Conservation (phyloP, 2,888 invertebrate species). For the Chelonus formosanus region DNA sequence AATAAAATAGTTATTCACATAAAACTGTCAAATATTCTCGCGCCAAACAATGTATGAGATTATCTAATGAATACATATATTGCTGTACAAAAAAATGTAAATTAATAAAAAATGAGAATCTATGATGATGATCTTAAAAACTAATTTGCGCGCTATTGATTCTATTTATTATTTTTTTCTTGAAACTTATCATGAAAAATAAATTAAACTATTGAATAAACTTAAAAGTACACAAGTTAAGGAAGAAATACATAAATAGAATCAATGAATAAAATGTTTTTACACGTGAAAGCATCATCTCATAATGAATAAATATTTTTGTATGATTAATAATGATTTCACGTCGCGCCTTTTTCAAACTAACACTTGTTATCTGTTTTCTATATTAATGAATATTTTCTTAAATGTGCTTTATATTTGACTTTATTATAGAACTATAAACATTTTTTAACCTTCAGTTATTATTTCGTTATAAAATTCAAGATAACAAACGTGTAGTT, state of each 20-base stretch:
- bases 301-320: conserved; percentile 18
- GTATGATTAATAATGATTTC: conserved; percentile 31
- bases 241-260: conserved; percentile 10
- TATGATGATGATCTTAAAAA: conserved; percentile 41
- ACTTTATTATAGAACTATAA: too few relatives aligned
- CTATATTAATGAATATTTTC: too few relatives aligned
- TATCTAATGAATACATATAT: conserved; percentile 36
- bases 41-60: conserved; percentile 49
- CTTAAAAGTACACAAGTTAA: too few relatives aligned
- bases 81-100: conserved; percentile 33
- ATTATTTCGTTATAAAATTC: conserved; percentile 19
- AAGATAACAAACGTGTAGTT: too few relatives aligned
- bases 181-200: too few relatives aligned
- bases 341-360: conserved; percentile 31
- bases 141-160: conserved; percentile 53
- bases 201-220: too few relatives aligned
- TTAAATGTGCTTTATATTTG: too few relatives aligned
- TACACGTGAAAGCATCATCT: conserved; percentile 29
- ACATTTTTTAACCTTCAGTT: neutral
- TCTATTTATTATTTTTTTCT: conserved; percentile 40
- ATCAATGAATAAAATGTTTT: conserved; percentile 19
- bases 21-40: conserved; percentile 56
- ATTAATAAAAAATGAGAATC: conserved; percentile 36
- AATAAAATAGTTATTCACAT: neutral
- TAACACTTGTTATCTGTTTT: too few relatives aligned